Percentiles rank a stretch among this genome's conserved stretches.
Evolutionary conservation across 2,797 vertebrate species (phyloP).

Genomic region (Anabas testudineus): DNA sequence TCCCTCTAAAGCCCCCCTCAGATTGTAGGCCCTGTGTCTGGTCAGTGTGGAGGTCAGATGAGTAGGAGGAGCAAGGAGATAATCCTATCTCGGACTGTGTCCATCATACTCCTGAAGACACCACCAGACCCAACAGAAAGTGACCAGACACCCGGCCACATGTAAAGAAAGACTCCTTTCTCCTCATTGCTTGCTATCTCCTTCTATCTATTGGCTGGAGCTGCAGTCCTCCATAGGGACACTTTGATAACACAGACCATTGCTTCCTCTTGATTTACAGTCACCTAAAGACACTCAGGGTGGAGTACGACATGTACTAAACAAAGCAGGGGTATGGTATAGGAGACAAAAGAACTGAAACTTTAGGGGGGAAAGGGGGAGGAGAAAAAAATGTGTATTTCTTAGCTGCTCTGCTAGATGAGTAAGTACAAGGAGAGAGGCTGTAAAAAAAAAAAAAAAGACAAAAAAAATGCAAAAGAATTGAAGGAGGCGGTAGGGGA

Average conservation of each 20-base stretch:
- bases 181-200: slow-evolving; percentile 57
- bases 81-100: slow-evolving; percentile 68
- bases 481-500: slow-evolving; percentile 56
- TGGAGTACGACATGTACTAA: slow-evolving; percentile 44
- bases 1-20: slow-evolving; percentile 20
- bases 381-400: slow-evolving; percentile 50
- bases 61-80: slow-evolving; percentile 63
- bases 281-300: slow-evolving; percentile 25
- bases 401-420: slow-evolving; percentile 47
- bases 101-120: slow-evolving; percentile 59
- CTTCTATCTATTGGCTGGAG: slow-evolving; percentile 62
- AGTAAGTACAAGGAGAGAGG: slow-evolving; percentile 57
- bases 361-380: slow-evolving; percentile 33
- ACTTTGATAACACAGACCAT: slow-evolving; percentile 57
- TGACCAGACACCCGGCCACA: slow-evolving; percentile 61
- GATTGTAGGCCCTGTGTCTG: slow-evolving; percentile 52
- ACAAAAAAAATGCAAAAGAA: slow-evolving; percentile 10
- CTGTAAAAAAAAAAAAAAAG: slow-evolving; percentile 47
- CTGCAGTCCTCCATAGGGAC: slow-evolving; percentile 61
- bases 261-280: slow-evolving; percentile 48
- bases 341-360: slow-evolving; percentile 61
- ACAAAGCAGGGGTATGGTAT: slow-evolving; percentile 43
- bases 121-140: slow-evolving; percentile 63
- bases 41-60: slow-evolving; percentile 58
- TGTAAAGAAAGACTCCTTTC: slow-evolving; percentile 62